These are phyloP conservation scores for Halyomorpha halys DNA, from an alignment of 1,140 invertebrate genomes.

Conservation along the genomic window DNA sequence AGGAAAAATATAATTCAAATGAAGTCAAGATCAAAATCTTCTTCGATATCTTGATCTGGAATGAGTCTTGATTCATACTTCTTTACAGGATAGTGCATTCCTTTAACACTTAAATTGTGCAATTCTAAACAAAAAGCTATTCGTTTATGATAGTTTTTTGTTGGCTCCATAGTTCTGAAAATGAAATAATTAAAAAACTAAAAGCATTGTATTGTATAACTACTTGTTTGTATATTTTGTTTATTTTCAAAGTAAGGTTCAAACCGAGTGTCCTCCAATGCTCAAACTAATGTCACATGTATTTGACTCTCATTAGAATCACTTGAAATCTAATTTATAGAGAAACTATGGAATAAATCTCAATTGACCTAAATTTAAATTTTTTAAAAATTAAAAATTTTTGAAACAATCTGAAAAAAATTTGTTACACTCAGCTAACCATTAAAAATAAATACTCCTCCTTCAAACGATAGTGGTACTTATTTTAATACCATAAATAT, in stretches of 20 bases:
- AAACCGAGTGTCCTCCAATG: too few species aligned
- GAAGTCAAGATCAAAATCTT: background rate
- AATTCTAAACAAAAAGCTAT: conserved; percentile 1
- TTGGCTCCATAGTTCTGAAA: conserved; percentile 1
- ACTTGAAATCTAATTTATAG: background rate
- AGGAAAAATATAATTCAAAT: background rate
- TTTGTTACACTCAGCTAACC: too few species aligned
- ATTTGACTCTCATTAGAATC: background rate
- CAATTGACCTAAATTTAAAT: background rate
- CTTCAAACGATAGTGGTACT: too few species aligned
- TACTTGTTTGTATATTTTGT: too few species aligned
- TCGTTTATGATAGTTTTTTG: background rate
- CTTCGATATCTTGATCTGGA: background rate
- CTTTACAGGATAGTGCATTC: conserved; percentile 5
- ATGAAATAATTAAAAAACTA: background rate
- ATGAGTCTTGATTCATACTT: conserved; percentile 8
- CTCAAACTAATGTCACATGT: background rate
- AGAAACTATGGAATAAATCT: background rate
- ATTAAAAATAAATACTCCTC: too few species aligned
- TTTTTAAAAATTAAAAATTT: too few species aligned
- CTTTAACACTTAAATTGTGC: conserved; percentile 4
- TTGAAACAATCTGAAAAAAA: too few species aligned
- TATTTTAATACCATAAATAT: too few species aligned
- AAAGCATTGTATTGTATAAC: background rate
- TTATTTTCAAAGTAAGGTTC: too few species aligned